Conservation (phyloP, 2,113 vertebrate genomes). For the Melospiza melodia region DNA sequence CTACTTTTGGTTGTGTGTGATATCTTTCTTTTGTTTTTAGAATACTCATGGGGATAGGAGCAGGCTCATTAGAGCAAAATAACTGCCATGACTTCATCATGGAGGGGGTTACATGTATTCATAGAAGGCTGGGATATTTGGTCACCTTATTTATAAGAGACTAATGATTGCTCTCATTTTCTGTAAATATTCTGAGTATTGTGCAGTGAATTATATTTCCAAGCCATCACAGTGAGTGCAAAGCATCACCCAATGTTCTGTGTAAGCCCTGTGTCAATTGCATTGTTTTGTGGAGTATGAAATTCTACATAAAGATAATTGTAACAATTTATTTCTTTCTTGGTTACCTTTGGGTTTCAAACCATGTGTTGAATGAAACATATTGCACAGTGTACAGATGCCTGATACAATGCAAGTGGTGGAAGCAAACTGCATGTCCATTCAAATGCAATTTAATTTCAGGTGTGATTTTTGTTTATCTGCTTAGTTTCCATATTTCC, state of each 20-base stretch:
- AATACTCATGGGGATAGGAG: conserved; percentile 11
- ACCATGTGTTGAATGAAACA: conserved; percentile 45
- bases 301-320: conserved; percentile 55
- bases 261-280: conserved; percentile 47
- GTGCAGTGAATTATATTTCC: conserved; percentile 61
- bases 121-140: conserved; percentile 26
- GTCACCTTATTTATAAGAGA: conserved; percentile 70
- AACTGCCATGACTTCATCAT: not conserved
- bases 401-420: conserved; percentile 39
- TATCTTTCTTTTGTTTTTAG: not conserved
- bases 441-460: conserved; percentile 18
- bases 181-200: conserved; percentile 61
- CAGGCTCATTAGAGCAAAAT: conserved; percentile 14
- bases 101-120: not conserved
- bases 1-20: not conserved
- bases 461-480: conserved; percentile 19
- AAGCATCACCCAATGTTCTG: conserved; percentile 35
- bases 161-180: conserved; percentile 43
- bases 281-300: conserved; percentile 60
- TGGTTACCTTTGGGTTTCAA: conserved; percentile 43
- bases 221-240: conserved; percentile 39
- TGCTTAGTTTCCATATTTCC: conserved; percentile 27
- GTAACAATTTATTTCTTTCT: conserved; percentile 31
- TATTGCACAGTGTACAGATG: conserved; percentile 21
- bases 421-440: conserved; percentile 31